These are phyloP conservation scores for Hemithea aestivaria DNA, from an alignment of 2,888 invertebrate species.

Conservation along the genomic window DNA sequence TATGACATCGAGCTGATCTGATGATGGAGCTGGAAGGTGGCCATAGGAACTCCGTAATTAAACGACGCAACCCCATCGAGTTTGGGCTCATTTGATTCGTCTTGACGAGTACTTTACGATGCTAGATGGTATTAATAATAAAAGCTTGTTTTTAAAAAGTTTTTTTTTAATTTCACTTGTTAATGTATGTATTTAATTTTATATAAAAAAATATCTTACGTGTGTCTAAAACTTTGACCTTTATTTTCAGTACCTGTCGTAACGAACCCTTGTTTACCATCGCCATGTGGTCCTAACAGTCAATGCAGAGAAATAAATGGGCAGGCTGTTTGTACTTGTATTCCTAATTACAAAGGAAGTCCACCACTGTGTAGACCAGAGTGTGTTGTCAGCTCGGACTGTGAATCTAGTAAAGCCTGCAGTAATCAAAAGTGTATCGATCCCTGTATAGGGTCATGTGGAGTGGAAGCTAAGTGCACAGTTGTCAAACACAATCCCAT, in stretches of 20 bases:
- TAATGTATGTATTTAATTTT: background rate
- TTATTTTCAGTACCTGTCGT: slow-evolving; percentile 52
- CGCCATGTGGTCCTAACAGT: slow-evolving; percentile 88
- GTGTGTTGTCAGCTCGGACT: slow-evolving; percentile 87
- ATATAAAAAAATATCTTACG: background rate
- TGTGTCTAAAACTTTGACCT: background rate
- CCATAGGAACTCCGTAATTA: too few relatives aligned
- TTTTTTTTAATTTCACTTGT: too few relatives aligned
- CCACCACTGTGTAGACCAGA: slow-evolving; percentile 88
- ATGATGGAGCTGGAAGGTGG: too few relatives aligned
- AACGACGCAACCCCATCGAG: too few relatives aligned
- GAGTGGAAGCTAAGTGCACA: slow-evolving; percentile 84
- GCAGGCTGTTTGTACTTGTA: slow-evolving; percentile 86
- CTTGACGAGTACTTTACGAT: too few relatives aligned
- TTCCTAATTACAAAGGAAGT: slow-evolving; percentile 83
- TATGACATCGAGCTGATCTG: too few relatives aligned
- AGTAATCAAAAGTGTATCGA: slow-evolving; percentile 86
- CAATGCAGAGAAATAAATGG: slow-evolving; percentile 82
- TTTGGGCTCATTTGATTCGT: too few relatives aligned
- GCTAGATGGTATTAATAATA: too few relatives aligned
- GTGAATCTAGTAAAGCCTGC: slow-evolving; percentile 84
- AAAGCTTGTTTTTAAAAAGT: too few relatives aligned
- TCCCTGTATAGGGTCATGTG: slow-evolving; percentile 87
- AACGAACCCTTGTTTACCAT: slow-evolving; percentile 83
- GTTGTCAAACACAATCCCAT: slow-evolving; percentile 88